These are phyloP conservation scores for Proisotoma minuta DNA, from an alignment of 2,888 invertebrate genomes.

Conservation along the genomic window DNA sequence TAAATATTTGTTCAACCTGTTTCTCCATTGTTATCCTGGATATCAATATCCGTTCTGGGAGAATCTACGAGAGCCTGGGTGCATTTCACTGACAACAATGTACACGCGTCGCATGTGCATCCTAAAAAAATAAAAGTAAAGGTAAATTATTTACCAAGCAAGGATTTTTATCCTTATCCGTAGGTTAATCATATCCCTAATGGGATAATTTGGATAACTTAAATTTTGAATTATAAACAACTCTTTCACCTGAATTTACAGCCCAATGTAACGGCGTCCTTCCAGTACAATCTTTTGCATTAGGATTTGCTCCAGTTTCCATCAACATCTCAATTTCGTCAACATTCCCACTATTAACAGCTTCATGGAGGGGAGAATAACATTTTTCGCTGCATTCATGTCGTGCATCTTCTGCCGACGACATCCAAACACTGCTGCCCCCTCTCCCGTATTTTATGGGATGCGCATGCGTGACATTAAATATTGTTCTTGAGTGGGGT, in stretches of 20 bases:
- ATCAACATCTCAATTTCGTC: slow-evolving; percentile 73
- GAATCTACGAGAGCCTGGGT: slow-evolving; percentile 41
- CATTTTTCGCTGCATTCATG: slow-evolving; percentile 37
- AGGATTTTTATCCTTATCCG: too few relatives aligned
- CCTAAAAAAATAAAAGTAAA: too few relatives aligned
- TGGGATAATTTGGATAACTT: background rate
- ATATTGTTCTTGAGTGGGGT: too few relatives aligned
- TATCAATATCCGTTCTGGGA: slow-evolving; percentile 40
- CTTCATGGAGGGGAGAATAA: slow-evolving; percentile 66
- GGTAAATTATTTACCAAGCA: too few relatives aligned
- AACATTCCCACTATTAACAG: slow-evolving; percentile 79
- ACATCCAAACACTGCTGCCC: slow-evolving; percentile 23
- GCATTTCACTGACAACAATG: slow-evolving; percentile 31
- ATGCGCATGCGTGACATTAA: too few relatives aligned
- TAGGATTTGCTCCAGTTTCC: slow-evolving; percentile 69
- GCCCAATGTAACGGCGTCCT: slow-evolving; percentile 38
- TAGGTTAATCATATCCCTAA: too few relatives aligned
- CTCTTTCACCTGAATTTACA: slow-evolving; percentile 23
- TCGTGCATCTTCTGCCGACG: slow-evolving; percentile 12
- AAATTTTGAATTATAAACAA: background rate
- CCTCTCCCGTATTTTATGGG: too few relatives aligned
- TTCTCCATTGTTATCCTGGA: slow-evolving; percentile 42
- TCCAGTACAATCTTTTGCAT: slow-evolving; percentile 49
- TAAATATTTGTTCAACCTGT: too few relatives aligned
- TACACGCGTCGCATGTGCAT: slow-evolving; percentile 44